A percentile compares a stretch with the other conserved stretches of the same genome.
Evolutionary conservation across 2,797 vertebrate species (phyloP).

Genomic region (Hyperoplus immaculatus): DNA sequence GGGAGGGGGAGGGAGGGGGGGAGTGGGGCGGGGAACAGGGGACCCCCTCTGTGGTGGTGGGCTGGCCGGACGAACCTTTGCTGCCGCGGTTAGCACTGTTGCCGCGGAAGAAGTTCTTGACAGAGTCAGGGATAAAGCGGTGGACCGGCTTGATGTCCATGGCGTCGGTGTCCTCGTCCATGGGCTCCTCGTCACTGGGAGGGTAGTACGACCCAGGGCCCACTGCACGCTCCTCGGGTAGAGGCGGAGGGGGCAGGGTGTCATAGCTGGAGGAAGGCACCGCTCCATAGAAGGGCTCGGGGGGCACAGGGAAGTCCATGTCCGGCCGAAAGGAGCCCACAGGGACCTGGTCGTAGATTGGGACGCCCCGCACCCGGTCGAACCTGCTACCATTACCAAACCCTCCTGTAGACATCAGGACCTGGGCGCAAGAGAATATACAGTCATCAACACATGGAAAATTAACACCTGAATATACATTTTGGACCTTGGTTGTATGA

Average conservation of each 20-base stretch:
- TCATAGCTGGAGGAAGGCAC: conserved; percentile 80
- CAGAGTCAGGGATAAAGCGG: conserved; percentile 93
- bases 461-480: background rate
- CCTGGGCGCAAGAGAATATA: conserved; percentile 27
- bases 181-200: conserved; percentile 67
- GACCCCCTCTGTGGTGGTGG: conserved; percentile 75
- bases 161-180: conserved; percentile 58
- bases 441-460: conserved; percentile 27
- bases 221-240: conserved; percentile 86
- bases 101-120: conserved; percentile 92
- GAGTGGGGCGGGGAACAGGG: conserved; percentile 88
- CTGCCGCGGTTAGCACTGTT: conserved; percentile 72
- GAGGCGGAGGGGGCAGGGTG: conserved; percentile 89
- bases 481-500: no score
- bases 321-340: conserved; percentile 64
- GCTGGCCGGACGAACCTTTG: conserved; percentile 64
- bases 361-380: conserved; percentile 75
- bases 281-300: conserved; percentile 48
- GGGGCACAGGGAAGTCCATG: conserved; percentile 46
- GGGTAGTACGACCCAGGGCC: conserved; percentile 81
- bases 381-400: conserved; percentile 63
- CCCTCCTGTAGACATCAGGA: conserved; percentile 76
- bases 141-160: conserved; percentile 90
- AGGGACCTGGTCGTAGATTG: conserved; percentile 85
- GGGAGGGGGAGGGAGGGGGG: conserved; percentile 86